A percentile compares a stretch with the other conserved stretches of the same genome.
Conservation (phyloP, 2,797 vertebrate genomes). For the Myoxocephalus aenaeus region DNA sequence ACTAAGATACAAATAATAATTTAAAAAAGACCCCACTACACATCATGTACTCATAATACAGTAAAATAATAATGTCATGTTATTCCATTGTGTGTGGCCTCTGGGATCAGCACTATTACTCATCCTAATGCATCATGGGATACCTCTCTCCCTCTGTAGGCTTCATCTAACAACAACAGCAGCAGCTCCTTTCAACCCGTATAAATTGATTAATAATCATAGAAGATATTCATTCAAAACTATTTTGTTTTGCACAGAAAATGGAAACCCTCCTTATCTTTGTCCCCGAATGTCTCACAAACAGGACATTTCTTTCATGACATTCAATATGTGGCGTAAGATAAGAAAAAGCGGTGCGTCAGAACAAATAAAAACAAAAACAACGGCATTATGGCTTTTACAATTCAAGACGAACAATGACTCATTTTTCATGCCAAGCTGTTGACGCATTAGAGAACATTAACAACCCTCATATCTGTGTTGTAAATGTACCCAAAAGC, state of each 20-base stretch:
- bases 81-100: not conserved
- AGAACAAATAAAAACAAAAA: conserved; percentile 20
- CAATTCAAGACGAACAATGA: conserved; percentile 18
- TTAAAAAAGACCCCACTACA: not conserved
- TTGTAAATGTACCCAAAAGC: not conserved
- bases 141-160: not conserved
- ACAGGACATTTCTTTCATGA: not conserved
- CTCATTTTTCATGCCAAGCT: conserved; percentile 16
- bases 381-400: conserved; percentile 6
- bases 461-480: not conserved
- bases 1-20: not conserved
- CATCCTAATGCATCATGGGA: not conserved
- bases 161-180: not conserved
- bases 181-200: not conserved
- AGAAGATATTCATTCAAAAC: not conserved
- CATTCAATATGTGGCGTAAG: conserved; percentile 8
- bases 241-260: not conserved
- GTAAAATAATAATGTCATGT: not conserved
- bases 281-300: conserved; percentile 1
- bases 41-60: not conserved
- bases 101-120: not conserved
- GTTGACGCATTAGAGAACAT: not conserved
- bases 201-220: not conserved
- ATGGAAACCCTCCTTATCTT: not conserved
- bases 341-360: conserved; percentile 16